phyloP scores from a whole-genome alignment of 2,888 invertebrate species.

The Hemistola chrysoprasaria region DNA sequence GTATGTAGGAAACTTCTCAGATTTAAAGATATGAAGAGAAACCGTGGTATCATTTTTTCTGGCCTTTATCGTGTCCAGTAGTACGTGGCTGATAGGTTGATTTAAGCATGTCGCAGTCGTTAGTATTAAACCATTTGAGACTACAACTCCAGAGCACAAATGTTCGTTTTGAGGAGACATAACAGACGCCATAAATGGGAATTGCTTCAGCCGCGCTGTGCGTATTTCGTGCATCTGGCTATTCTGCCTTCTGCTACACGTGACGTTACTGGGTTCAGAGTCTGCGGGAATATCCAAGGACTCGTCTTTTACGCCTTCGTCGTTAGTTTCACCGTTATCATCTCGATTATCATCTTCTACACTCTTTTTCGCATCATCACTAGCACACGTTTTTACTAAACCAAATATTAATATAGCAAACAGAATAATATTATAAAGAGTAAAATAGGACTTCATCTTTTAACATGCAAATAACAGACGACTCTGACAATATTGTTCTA shows the following conservation, averaged over 20 bases:
- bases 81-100: constrained; percentile 50
- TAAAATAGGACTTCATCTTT: constrained; percentile 24
- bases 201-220: constrained; percentile 49
- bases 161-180: constrained; percentile 67
- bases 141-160: constrained; percentile 61
- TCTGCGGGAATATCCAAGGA: constrained; percentile 56
- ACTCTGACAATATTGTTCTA: constrained; percentile 36
- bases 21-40: constrained; percentile 54
- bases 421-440: constrained; percentile 44
- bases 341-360: constrained; percentile 60
- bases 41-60: constrained; percentile 49
- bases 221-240: constrained; percentile 63
- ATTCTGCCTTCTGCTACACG: constrained; percentile 60
- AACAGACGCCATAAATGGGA: constrained; percentile 66
- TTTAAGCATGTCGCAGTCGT: constrained; percentile 61
- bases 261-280: constrained; percentile 42
- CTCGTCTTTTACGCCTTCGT: constrained; percentile 56
- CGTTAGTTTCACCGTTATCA: constrained; percentile 54
- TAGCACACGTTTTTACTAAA: constrained; percentile 39
- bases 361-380: constrained; percentile 63
- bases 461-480: constrained; percentile 5
- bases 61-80: constrained; percentile 58
- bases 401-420: constrained; percentile 42
- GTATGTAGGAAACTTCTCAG: constrained; percentile 63
- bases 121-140: constrained; percentile 63